Conservation (phyloP, 1,140 invertebrate genomes). For the Venustaconcha ellipsiformis region DNA sequence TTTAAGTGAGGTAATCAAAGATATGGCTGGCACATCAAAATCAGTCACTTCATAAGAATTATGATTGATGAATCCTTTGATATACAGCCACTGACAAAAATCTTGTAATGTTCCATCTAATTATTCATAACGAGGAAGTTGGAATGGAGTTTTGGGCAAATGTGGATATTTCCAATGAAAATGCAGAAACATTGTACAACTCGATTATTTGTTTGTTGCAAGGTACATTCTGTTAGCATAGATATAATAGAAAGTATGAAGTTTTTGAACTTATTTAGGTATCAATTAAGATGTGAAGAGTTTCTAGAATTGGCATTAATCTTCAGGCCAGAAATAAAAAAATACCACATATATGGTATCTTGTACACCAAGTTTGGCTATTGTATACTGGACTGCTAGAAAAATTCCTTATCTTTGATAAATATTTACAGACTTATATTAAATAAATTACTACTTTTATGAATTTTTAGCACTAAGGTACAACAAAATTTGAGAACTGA, state of each 20-base stretch:
- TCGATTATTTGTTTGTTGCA: background rate
- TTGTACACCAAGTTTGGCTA: constrained; percentile 4
- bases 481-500: constrained; percentile 12
- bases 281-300: background rate
- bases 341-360: constrained; percentile 8
- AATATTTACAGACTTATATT: constrained; percentile 12
- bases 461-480: constrained; percentile 12
- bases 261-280: background rate
- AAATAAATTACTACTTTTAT: constrained; percentile 14
- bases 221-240: background rate
- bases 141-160: background rate
- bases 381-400: constrained; percentile 10
- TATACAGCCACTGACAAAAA: constrained; percentile 11
- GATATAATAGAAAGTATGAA: background rate
- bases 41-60: constrained; percentile 13
- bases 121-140: background rate
- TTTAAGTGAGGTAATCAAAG: constrained; percentile 3
- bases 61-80: constrained; percentile 14
- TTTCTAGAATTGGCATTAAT: background rate
- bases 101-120: constrained; percentile 13
- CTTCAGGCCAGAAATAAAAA: background rate
- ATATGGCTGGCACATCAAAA: background rate
- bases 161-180: background rate
- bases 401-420: constrained; percentile 9
- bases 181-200: background rate